Conservation (phyloP, 2,888 invertebrate species). For the Baronia brevicornis region DNA sequence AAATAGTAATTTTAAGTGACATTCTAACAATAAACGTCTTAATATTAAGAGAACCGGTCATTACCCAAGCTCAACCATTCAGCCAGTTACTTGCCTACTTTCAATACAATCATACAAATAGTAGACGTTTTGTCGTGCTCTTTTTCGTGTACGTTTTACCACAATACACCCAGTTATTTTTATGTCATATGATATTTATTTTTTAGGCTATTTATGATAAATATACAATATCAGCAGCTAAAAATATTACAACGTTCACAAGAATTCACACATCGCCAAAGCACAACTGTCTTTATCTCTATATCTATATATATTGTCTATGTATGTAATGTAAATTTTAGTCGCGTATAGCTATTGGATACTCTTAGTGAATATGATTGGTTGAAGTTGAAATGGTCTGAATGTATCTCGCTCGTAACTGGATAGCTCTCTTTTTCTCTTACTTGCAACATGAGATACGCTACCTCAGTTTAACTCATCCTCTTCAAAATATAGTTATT, state of each 20-base stretch:
- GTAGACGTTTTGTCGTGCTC: slow-evolving; percentile 34
- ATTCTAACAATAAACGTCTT: slow-evolving; percentile 35
- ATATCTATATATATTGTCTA: too few relatives aligned
- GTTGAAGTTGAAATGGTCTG: slow-evolving; percentile 4
- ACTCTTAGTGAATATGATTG: slow-evolving; percentile 19
- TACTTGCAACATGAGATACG: not conserved
- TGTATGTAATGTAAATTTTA: slow-evolving; percentile 15
- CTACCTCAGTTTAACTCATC: slow-evolving; percentile 1
- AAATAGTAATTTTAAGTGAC: slow-evolving; percentile 22
- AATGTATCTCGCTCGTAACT: slow-evolving; percentile 10
- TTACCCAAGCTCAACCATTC: slow-evolving; percentile 48
- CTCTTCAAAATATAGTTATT: slow-evolving; percentile 11
- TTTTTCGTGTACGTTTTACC: slow-evolving; percentile 6
- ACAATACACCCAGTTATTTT: slow-evolving; percentile 8
- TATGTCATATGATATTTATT: slow-evolving; percentile 16
- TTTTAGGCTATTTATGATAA: slow-evolving; percentile 23
- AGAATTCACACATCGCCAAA: slow-evolving; percentile 51
- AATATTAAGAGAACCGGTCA: slow-evolving; percentile 54
- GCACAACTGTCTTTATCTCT: slow-evolving; percentile 31
- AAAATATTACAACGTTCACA: slow-evolving; percentile 43
- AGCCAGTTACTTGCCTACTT: slow-evolving; percentile 55
- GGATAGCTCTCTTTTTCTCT: slow-evolving; percentile 5
- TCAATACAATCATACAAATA: slow-evolving; percentile 59
- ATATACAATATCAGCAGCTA: slow-evolving; percentile 22
- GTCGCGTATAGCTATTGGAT: slow-evolving; percentile 19